Base-by-base conservation (phyloP, 2,888 invertebrate genomes). In the Mycalesis mineus region DNA sequence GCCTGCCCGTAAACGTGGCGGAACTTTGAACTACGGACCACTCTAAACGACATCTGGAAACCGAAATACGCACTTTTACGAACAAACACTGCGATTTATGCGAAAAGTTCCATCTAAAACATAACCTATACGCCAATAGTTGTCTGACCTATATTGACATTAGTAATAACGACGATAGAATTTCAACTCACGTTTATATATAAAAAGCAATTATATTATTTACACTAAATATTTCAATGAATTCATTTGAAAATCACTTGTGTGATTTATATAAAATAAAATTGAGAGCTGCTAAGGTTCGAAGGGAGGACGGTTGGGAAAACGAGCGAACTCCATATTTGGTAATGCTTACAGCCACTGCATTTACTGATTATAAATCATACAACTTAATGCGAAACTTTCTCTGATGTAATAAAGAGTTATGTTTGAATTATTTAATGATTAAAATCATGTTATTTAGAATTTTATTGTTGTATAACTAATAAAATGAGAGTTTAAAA, bases 21-120 rank as follows among this genome's bases (percentile, higher is more conserved):
- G 92, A 98, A 98, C 92, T 98, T 98, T 84, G 98, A 98, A 91
- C 94, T 96, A 91, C 98, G 95, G 74, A 98, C 97, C 87, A 97
- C 97, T 87, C 97, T 95, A 93, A 97, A 97, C 91, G 97, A 97
- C 97, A 97, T 97, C 92, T 93, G 86, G 73, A 89, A 90, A 79
- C 74, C 77, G 84, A 82, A 83, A 82, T 68, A 68, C 71, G 72
- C 74, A 73, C 69, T 65, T 75, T 82, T 81, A 82, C 77, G 73
- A 77, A 78, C 69, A 80, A 78, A 80, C 77, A 80, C 78, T 70
- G 75, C 70, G 70, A 71, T 72, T 73, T 70, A 74, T 73, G 68
- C 64, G 61, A 80, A 76, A 73, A 77, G 81, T 79, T 81, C 77
- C 77, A 82, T 78, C 68, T 79, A 74, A 68, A 86, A 84, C 88